Evolutionary conservation across 2,113 vertebrate species (phyloP), one percentile per base, ranked within the genome.

Genomic region (Eclectus roratus): DNA sequence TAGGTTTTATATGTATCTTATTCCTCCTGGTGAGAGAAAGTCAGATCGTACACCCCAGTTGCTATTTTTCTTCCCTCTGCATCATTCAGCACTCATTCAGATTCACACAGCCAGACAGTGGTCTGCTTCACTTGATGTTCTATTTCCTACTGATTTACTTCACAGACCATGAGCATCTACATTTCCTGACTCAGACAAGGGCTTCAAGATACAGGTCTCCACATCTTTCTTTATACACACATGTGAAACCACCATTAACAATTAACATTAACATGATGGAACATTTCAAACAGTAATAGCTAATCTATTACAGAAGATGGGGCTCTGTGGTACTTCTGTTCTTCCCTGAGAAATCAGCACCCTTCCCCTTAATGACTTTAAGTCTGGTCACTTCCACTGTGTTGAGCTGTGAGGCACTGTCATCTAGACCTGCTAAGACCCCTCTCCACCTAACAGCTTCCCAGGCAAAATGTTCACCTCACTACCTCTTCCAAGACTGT

Each of bases 141-240:
- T 47, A 9, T 56, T 61, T 85, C 52, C 69, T 74, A 81, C 43
- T 71, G 69, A 71, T 11, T 44, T 2, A 44, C 60, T 81, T 79
- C 33, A 86, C 16, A 72, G 56, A 91, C 64, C 61, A 24, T 4
- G 9, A 85, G 21, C 27, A 44, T 64, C 71, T 46, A 17, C 18
- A 46, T 66, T 74, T 83, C 56, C 31, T 63, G 61, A 49, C 78
- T 94, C 84, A 86, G 39, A 64, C 17, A 89, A 74, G 31, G n/a
- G 27, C 33, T 78, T 74, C 60, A 68, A 86, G 60, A 66, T 7
- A 80, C 0, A 2, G 11, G 18, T 80, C 44, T 90, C 49, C 14
- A 35, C 17, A 21, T 29, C n/a, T 64, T 82, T 73, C 63, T 91
- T 63, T 47, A 79, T 25, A 66, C 5, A 24, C 11, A 70, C 6